These are phyloP conservation scores for Pangasianodon hypophthalmus DNA, from an alignment of 2,113 vertebrate genomes.

Conservation along the genomic window DNA sequence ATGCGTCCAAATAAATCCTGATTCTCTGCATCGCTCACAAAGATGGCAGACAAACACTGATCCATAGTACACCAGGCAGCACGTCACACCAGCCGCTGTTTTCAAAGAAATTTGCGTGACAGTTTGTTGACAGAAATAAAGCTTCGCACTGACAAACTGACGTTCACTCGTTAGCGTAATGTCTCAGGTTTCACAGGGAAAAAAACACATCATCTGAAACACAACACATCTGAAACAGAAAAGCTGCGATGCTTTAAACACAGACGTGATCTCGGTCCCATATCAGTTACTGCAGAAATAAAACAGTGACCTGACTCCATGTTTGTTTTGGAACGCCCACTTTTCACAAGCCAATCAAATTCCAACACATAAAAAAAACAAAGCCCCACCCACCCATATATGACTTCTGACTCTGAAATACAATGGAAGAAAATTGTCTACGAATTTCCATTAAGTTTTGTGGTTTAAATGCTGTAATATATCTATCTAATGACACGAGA, in stretches of 20 bases:
- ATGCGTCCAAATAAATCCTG: background rate
- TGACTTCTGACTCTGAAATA: background rate
- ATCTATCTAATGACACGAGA: background rate
- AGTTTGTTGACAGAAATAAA: background rate
- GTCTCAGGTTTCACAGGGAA: background rate
- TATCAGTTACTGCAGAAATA: too few species aligned
- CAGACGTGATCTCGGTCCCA: background rate
- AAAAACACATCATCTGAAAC: too few species aligned
- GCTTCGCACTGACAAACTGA: background rate
- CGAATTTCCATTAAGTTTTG: background rate
- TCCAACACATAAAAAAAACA: background rate
- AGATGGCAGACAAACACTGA: background rate
- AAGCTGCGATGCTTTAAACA: background rate
- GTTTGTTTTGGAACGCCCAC: background rate
- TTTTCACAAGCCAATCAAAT: background rate
- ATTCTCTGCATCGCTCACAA: background rate
- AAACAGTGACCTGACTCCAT: too few species aligned
- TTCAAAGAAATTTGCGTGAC: background rate
- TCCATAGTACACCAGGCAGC: background rate
- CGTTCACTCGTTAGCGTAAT: background rate
- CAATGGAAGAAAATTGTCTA: background rate
- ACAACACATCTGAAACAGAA: background rate
- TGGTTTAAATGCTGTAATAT: background rate
- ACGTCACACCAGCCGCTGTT: background rate
- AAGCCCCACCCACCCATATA: background rate